Base-by-base conservation (phyloP, 2,797 vertebrate species). In the Manis javanica region DNA sequence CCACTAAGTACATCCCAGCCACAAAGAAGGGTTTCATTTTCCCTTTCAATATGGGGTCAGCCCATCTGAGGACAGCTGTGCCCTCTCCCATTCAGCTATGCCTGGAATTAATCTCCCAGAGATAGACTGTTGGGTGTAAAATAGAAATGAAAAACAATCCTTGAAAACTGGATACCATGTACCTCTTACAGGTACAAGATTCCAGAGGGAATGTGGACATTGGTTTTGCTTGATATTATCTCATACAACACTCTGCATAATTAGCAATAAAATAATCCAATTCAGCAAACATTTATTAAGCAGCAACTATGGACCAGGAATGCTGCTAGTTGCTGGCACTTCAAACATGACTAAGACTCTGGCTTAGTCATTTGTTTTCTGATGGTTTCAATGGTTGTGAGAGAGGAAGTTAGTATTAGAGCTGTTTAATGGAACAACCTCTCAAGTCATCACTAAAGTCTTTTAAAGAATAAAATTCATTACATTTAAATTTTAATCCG, bases 81-180 rank as follows among this genome's bases (percentile, higher is more conserved):
- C 8, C 31, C 23, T 87, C 26, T 66, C 15, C 63, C 24, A 51
- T 10, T 63, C 0, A n/a, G 89, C 79, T 31, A 2, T 14, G 19
- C 63, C 91, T 91, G 78, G 39, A 87, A 63, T 89, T 51, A 61
- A 94, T 57, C 55, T 66, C 51, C 72, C 24, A 51, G 84, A 88
- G 34, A 77, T 34, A 86, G 55, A 66, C 39, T 29, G 31, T 37
- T 63, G 39, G 39, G 34, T 39, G 51, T 10, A 51, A 59, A 88
- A 78, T 10, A 78, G 39, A 83, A 88, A 83, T 0, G 11, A 51
- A 63, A 82, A 72, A 61, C 1, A 26, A n/a, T 26, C 61, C 18
- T 69, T 37, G 51, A 57, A 92, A 55, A 12, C 16, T 46, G 46
- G 84, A 8, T 37, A 53, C n/a, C 11, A 0, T 15, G 7, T 59